Percentiles rank a stretch among this genome's conserved stretches.
These are phyloP conservation scores for Amblyraja radiata DNA, from an alignment of 2,797 vertebrate genomes.

Conservation along the genomic window DNA sequence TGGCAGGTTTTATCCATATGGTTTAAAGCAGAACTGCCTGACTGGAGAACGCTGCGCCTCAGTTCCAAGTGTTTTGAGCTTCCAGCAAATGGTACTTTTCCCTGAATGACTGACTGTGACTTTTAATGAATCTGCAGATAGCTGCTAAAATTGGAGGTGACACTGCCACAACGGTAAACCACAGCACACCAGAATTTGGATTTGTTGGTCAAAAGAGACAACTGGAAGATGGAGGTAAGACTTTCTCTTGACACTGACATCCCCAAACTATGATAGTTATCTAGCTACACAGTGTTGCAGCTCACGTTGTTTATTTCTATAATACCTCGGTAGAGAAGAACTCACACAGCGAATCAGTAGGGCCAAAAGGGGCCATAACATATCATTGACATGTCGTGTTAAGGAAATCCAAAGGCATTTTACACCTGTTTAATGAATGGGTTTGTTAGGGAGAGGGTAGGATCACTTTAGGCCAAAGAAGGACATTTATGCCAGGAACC, in stretches of 20 bases:
- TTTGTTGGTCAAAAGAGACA: slow-evolving; percentile 79
- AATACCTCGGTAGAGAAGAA: too few relatives aligned
- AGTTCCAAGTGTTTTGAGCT: neutral
- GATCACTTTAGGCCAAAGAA: too few relatives aligned
- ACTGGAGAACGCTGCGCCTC: neutral
- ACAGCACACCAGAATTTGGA: slow-evolving; percentile 66
- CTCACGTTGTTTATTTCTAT: neutral
- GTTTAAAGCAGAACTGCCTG: neutral
- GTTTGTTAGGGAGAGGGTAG: too few relatives aligned
- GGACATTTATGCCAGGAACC: too few relatives aligned
- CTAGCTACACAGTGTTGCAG: neutral
- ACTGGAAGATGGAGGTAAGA: slow-evolving; percentile 64
- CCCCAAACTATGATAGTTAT: neutral
- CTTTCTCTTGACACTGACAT: neutral
- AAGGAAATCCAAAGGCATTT: too few relatives aligned
- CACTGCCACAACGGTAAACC: slow-evolving; percentile 69
- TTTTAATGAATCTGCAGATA: slow-evolving; percentile 51
- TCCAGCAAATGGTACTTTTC: neutral
- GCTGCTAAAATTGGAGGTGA: slow-evolving; percentile 69
- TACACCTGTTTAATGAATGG: too few relatives aligned
- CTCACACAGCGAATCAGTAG: too few relatives aligned
- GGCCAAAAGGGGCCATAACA: too few relatives aligned
- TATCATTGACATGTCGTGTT: too few relatives aligned
- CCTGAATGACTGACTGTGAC: neutral
- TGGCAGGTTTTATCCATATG: neutral